Conservation (phyloP, 2,113 vertebrate species). For the Pteruthius melanotis region DNA sequence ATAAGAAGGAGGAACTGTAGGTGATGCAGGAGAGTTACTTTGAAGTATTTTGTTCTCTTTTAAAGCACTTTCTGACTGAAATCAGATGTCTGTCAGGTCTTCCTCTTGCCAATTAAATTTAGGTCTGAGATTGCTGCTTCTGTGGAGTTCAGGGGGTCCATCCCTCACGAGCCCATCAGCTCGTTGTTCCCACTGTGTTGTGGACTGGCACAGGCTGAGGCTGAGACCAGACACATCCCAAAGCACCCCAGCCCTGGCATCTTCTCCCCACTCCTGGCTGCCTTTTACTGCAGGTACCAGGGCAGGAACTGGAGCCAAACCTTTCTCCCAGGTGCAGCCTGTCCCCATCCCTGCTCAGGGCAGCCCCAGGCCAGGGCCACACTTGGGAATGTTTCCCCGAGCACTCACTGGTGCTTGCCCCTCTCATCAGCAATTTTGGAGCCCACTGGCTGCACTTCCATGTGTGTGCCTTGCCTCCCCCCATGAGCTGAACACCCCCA, state of each 20-base stretch:
- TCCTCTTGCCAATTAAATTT: background rate
- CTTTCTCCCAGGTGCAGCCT: background rate
- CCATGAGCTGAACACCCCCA: background rate
- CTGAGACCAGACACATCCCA: background rate
- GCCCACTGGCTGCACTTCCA: background rate
- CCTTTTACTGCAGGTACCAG: background rate
- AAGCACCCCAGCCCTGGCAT: background rate
- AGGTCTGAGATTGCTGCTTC: background rate
- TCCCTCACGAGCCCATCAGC: background rate
- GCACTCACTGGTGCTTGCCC: rapidly evolving
- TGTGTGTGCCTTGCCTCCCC: background rate
- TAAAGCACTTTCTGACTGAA: background rate
- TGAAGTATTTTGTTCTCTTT: background rate
- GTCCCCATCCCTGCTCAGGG: background rate
- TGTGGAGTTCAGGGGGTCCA: background rate
- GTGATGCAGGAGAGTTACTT: background rate
- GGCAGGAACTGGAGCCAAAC: background rate
- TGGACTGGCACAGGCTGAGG: background rate
- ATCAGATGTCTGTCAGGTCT: background rate
- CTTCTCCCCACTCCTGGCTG: background rate
- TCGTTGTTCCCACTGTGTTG: background rate
- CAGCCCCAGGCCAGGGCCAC: background rate
- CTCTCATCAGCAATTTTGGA: background rate
- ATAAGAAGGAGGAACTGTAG: background rate
- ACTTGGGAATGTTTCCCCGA: rapidly evolving